phyloP scores from a whole-genome alignment of 1,140 invertebrate genomes.

The Pseudomyrmex sp. region DNA sequence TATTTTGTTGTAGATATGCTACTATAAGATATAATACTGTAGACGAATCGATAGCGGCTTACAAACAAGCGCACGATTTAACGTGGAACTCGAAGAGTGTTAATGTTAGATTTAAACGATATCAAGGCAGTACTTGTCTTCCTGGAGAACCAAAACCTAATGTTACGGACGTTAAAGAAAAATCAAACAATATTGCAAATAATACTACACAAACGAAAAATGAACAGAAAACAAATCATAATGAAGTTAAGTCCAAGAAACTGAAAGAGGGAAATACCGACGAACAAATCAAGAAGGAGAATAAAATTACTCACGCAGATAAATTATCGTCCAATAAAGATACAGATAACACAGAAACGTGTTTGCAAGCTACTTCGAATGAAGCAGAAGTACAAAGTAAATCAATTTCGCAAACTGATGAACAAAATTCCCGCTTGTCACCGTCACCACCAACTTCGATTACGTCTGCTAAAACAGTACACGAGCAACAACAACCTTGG shows the following conservation, averaged over 20 bases:
- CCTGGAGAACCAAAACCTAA: conserved; percentile 85
- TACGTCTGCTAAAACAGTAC: conserved; percentile 57
- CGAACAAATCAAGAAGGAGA: conserved; percentile 44
- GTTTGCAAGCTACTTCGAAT: too few relatives aligned
- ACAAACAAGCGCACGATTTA: conserved; percentile 86
- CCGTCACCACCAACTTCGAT: conserved; percentile 50
- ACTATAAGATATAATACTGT: conserved; percentile 88
- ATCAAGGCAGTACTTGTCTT: conserved; percentile 86
- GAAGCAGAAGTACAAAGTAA: conserved; percentile 38
- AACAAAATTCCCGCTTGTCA: conserved; percentile 21
- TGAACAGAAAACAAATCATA: conserved; percentile 59
- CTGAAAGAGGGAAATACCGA: conserved; percentile 75
- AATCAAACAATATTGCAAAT: conserved; percentile 54
- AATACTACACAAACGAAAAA: conserved; percentile 51
- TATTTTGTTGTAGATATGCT: conserved; percentile 85
- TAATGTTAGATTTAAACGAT: conserved; percentile 88
- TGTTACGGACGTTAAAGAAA: conserved; percentile 82
- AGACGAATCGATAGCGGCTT: conserved; percentile 88
- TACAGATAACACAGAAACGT: background rate
- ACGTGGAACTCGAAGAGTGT: conserved; percentile 88
- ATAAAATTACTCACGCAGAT: conserved; percentile 53
- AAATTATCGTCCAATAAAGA: conserved; percentile 43
- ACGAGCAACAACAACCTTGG: conserved; percentile 71
- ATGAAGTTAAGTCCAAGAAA: conserved; percentile 40
- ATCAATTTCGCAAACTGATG: conserved; percentile 25